A percentile compares a stretch with the other conserved stretches of the same genome.
Evolutionary conservation across 2,888 invertebrate species (phyloP).

Genomic region (Caenorhabditis imperialis): DNA sequence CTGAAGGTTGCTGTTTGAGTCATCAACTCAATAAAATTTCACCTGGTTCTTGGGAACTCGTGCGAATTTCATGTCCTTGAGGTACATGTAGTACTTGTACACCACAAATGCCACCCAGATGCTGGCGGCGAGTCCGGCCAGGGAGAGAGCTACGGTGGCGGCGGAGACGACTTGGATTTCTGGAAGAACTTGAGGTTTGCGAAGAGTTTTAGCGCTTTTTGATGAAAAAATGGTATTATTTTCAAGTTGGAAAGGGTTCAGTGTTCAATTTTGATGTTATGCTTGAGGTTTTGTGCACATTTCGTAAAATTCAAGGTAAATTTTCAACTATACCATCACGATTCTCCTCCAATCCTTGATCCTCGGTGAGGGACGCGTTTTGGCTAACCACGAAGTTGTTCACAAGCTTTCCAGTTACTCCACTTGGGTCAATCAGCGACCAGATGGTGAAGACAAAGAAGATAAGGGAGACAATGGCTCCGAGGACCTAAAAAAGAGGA

Average conservation of each 20-base stretch:
- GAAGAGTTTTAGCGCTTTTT: not conserved
- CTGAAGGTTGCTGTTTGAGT: constrained; percentile 10
- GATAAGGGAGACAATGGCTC: constrained; percentile 50
- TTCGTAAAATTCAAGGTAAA: no score
- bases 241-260: no score
- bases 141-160: constrained; percentile 43
- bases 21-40: not conserved
- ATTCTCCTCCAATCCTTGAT: constrained; percentile 55
- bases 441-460: constrained; percentile 57
- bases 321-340: constrained; percentile 48
- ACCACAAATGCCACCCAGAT: constrained; percentile 63
- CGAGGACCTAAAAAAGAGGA: constrained; percentile 44
- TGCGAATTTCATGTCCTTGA: constrained; percentile 64
- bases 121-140: constrained; percentile 55
- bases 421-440: constrained; percentile 63
- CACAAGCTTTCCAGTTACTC: constrained; percentile 52
- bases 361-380: constrained; percentile 47
- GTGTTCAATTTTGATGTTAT: no score
- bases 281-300: no score
- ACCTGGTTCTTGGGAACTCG: constrained; percentile 62
- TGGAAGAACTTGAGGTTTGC: constrained; percentile 16
- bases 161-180: constrained; percentile 56
- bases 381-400: constrained; percentile 58
- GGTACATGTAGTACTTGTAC: constrained; percentile 64
- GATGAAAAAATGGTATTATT: not conserved